A percentile compares a stretch with the other conserved stretches of the same genome.
These are phyloP conservation scores for Darevskia nairensis DNA, from an alignment of 2,797 vertebrate genomes.

Conservation along the genomic window DNA sequence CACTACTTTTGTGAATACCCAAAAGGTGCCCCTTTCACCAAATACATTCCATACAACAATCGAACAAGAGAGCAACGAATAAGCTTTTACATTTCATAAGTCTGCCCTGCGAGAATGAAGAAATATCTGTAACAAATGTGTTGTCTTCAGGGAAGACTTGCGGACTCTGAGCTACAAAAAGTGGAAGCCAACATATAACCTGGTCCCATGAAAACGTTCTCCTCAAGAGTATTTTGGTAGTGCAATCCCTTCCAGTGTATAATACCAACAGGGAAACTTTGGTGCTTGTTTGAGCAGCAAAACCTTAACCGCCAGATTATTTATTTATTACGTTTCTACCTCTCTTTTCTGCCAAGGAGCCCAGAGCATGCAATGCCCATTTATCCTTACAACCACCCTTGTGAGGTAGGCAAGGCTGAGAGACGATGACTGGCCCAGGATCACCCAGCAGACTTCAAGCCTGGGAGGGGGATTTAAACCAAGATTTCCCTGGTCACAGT, in stretches of 20 bases:
- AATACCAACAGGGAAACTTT: too few species aligned
- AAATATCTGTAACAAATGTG: background rate
- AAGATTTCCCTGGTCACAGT: background rate
- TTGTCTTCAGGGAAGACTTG: background rate
- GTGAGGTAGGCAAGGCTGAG: background rate
- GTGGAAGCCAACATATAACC: background rate
- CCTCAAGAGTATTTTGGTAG: background rate
- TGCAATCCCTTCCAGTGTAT: background rate
- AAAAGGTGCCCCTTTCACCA: background rate
- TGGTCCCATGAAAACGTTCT: background rate
- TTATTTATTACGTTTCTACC: background rate
- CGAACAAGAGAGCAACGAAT: background rate
- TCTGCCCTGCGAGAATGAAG: background rate
- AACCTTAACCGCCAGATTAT: too few species aligned
- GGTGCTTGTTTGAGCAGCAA: background rate
- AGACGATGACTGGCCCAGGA: background rate
- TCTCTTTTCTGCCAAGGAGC: background rate
- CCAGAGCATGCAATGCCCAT: background rate
- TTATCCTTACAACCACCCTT: background rate
- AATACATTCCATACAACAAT: background rate
- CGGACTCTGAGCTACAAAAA: background rate
- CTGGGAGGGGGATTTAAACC: background rate
- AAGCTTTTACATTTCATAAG: background rate
- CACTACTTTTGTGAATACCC: background rate
- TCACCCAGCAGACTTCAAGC: background rate